Base-by-base conservation (phyloP, 2,797 vertebrate species). In the Amphiprion clarkii region DNA sequence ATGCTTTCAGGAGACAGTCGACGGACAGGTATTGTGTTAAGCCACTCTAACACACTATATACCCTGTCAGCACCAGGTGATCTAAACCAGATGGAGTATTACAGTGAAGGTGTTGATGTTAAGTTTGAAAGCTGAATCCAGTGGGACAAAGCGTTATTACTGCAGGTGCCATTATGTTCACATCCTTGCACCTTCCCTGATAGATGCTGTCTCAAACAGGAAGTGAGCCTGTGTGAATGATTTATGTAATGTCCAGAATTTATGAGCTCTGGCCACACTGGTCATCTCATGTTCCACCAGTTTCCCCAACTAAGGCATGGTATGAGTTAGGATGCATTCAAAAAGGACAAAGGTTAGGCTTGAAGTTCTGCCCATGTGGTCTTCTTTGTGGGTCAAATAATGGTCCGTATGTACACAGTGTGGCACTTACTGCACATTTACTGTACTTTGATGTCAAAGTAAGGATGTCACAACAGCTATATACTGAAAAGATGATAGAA, bases 1-100 rank as follows among this genome's bases (percentile, higher is more conserved):
- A 78, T 99, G 97, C 79, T 99, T 97, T 90, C 96, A 94, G 84
- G 97, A 96, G 68, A 94, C 95, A 5, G 81, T 96, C 1, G 95
- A 97, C 4, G 97, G 97, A 79, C 95, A 98, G 97, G 97, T 99
- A 94, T 91, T 86, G 25, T 53, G 70, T 71, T 44, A 36, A 67
- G 57, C 66, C 44, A 29, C 79, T 63, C 68, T 51, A 79, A 54
- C 21, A 16, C 27, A 49, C 17, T 48, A 12, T 58, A 60, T 29
- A 21, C 61, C 19, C 79, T 81, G 53, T 81, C 72, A 58, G 70
- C 52, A 53, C 60, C 25, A 17, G 44, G 36, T 83, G 61, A 72
- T 75, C 14, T 10, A 52, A 57, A 44, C 69, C 71, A 78, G 63
- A 48, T 82, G 70, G 65, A 16, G 6, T 33, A 46, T 39, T 25